Percentiles rank a stretch among this genome's conserved stretches.
phyloP scores from a whole-genome alignment of 2,113 vertebrate species.

The Merops nubicus region DNA sequence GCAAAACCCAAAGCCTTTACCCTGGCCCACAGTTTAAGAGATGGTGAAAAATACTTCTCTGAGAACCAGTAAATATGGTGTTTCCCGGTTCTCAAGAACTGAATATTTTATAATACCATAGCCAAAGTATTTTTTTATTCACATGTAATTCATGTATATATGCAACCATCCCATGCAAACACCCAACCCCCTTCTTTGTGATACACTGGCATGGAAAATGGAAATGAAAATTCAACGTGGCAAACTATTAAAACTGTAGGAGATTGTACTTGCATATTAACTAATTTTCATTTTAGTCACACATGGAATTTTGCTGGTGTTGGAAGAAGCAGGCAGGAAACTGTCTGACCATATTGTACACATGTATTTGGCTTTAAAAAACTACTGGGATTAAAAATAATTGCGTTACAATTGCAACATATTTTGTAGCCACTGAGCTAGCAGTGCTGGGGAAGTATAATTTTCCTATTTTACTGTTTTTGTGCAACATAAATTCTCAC shows the following conservation, averaged over 20 bases:
- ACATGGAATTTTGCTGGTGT: not conserved
- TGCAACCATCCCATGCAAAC: not conserved
- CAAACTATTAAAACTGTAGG: not conserved
- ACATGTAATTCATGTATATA: not conserved
- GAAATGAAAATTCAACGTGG: not conserved
- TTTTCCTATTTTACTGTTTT: not conserved
- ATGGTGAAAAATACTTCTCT: not conserved
- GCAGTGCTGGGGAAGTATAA: not conserved
- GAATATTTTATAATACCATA: not conserved
- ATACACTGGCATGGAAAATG: not conserved
- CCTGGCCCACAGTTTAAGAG: not conserved
- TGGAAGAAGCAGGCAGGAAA: not conserved
- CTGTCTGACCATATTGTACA: not conserved
- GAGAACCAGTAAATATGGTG: not conserved
- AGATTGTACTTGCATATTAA: not conserved
- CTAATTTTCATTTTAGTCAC: not conserved
- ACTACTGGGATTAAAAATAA: not conserved
- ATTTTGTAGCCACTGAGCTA: not conserved
- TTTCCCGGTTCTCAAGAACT: not conserved
- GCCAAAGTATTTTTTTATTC: not conserved
- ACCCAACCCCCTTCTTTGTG: not conserved
- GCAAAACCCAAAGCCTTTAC: not conserved
- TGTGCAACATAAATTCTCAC: not conserved
- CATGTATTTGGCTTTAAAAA: not conserved
- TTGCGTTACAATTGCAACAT: not conserved